Base-by-base conservation (phyloP, 2,797 vertebrate species). In the Thalassophryne amazonica region DNA sequence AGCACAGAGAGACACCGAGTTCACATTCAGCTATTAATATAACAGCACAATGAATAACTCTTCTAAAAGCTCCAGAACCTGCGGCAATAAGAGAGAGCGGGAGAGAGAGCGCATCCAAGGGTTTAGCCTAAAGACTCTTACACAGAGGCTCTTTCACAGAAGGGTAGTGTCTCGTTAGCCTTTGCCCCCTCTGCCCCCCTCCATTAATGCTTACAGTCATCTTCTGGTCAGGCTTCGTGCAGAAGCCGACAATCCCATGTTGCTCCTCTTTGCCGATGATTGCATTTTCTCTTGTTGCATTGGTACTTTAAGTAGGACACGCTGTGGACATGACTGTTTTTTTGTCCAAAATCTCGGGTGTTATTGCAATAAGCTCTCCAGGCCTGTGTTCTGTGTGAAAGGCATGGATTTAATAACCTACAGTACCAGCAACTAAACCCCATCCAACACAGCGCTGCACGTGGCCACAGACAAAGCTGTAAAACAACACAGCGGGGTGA, bases 281-380 rank as follows among this genome's bases (percentile, higher is more conserved):
- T 29, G 5, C 24, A 0, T 20, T 12, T 29, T 13, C 24, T 36
- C 7, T 34, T 3, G 0, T n/a, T n/a, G n/a, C n/a, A n/a, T n/a
- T n/a, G n/a, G n/a, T n/a, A n/a, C n/a, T n/a, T n/a, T n/a, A n/a
- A n/a, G n/a, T n/a, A n/a, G n/a, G n/a, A n/a, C n/a, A n/a, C n/a
- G n/a, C 52, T 40, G 38, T 29, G 28, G 32, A 25, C 32, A 11
- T 30, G 6, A 25, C 4, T 10, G 17, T 20, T 38, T 30, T 23
- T 1, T 18, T 36, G 47, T 46, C n/a, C n/a, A 51, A 9, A 35
- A 33, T 59, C 23, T 41, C n/a, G 25, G 29, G 11, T 4, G 6
- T 46, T 60, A 61, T 38, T 45, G 66, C 73, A 83, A 70, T 80
- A 73, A 67, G 37, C 62, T 47, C 54, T 54, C 24, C 34, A 31